These are phyloP conservation scores for Noturus placidus DNA, from an alignment of 2,113 vertebrate genomes.

Conservation along the genomic window DNA sequence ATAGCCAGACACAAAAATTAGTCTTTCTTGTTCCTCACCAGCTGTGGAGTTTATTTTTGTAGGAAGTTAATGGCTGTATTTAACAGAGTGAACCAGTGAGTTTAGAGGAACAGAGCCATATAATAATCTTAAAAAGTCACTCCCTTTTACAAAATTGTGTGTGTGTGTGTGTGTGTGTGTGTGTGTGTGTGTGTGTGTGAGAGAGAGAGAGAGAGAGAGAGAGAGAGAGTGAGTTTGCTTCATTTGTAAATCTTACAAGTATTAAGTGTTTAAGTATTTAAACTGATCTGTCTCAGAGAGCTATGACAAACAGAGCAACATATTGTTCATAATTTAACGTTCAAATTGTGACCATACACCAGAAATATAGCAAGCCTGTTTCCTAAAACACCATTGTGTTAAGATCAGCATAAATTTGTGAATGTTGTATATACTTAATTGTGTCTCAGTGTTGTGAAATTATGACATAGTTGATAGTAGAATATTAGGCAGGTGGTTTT, in stretches of 20 bases:
- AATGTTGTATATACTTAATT: not conserved
- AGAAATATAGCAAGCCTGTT: not conserved
- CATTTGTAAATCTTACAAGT: not conserved
- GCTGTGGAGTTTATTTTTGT: conserved; percentile 64
- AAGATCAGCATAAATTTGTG: not conserved
- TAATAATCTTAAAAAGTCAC: conserved; percentile 38
- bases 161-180: conserved; percentile 14
- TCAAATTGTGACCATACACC: not conserved
- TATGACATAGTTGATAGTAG: not conserved
- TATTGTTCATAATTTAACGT: not conserved
- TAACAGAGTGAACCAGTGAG: conserved; percentile 51
- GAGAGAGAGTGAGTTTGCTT: not conserved
- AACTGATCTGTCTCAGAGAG: not conserved
- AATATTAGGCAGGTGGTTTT: too few species aligned
- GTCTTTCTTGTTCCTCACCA: conserved; percentile 56
- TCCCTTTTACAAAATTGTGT: conserved; percentile 17
- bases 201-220: not conserved
- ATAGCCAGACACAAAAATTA: conserved; percentile 39
- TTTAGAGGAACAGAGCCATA: conserved; percentile 51
- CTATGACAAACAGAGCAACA: not conserved
- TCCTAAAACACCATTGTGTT: not conserved
- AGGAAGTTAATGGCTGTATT: conserved; percentile 62
- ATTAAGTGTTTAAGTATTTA: not conserved
- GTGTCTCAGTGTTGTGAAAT: not conserved
- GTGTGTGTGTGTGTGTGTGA: conserved; percentile 8